Percentiles rank a stretch among this genome's conserved stretches.
Evolutionary conservation across 2,797 vertebrate species (phyloP).

Genomic region (Peromyscus nudipes): DNA sequence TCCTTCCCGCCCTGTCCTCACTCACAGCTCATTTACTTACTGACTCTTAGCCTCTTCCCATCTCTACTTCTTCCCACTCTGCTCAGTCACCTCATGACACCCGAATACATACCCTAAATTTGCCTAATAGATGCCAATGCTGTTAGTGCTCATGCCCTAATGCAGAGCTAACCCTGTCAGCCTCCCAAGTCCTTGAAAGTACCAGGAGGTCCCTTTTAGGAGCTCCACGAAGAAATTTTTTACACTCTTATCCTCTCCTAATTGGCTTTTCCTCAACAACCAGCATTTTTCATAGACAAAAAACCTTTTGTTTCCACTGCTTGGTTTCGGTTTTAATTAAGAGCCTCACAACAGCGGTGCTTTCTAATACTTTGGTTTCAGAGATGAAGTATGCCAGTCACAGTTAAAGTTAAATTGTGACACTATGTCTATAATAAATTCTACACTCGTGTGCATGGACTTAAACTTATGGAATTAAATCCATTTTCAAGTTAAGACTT

Average conservation of each 20-base stretch:
- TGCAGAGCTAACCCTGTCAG: not conserved
- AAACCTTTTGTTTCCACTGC: conserved; percentile 64
- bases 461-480: conserved; percentile 62
- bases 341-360: conserved; percentile 12
- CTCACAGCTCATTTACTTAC: not conserved
- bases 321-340: conserved; percentile 69
- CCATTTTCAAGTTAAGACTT: conserved; percentile 59
- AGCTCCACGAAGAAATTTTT: conserved; percentile 65
- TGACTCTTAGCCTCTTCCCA: not conserved
- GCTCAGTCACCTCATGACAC: conserved; percentile 55
- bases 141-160: not conserved
- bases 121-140: conserved; percentile 19
- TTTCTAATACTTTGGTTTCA: conserved; percentile 55
- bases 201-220: conserved; percentile 68
- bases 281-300: conserved; percentile 60
- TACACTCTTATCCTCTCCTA: conserved; percentile 64
- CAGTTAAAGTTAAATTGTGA: conserved; percentile 43
- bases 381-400: conserved; percentile 39
- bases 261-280: conserved; percentile 77
- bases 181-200: conserved; percentile 30
- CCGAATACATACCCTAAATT: not conserved
- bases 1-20: not conserved
- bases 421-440: not conserved
- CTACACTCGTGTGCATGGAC: not conserved
- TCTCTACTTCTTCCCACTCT: conserved; percentile 28